These are phyloP conservation scores for Chelidonichthys spinosus DNA, from an alignment of 2,797 vertebrate species.

Conservation along the genomic window DNA sequence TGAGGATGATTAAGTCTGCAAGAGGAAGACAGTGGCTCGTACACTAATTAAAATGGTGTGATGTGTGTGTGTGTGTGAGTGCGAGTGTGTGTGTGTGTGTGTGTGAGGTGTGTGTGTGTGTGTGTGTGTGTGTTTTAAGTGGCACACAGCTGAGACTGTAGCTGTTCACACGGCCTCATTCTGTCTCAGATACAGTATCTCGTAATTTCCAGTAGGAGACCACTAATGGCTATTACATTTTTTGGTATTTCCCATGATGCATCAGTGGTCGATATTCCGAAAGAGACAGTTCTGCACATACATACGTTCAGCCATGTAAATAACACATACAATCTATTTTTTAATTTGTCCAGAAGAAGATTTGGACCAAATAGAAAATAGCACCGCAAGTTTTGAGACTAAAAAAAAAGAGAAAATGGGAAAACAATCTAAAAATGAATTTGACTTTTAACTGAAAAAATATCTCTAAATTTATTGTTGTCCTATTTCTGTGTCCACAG, in stretches of 20 bases:
- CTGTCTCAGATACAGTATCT: conserved; percentile 5
- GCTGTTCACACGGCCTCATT: conserved; percentile 32
- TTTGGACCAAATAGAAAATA: background rate
- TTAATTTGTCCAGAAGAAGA: background rate
- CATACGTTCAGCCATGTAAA: background rate
- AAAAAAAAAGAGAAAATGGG: too few relatives aligned
- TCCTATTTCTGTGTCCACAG: background rate
- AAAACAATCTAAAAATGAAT: background rate
- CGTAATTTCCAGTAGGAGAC: conserved; percentile 5
- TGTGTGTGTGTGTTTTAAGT: conserved; percentile 18
- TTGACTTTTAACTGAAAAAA: background rate
- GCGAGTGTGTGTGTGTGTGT: conserved; percentile 18
- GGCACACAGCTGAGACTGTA: conserved; percentile 20
- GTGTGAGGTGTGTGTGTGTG: conserved; percentile 25
- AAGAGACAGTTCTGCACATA: too few relatives aligned
- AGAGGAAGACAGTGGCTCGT: conserved; percentile 29
- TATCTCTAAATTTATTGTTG: too few relatives aligned
- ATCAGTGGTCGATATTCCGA: background rate
- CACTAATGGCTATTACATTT: conserved; percentile 10
- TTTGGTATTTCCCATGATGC: conserved; percentile 23
- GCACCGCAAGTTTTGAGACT: too few relatives aligned
- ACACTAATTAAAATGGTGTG: conserved; percentile 56
- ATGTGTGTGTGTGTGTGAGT: conserved; percentile 15
- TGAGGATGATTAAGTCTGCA: conserved; percentile 60
- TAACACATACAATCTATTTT: background rate